Base-by-base conservation (phyloP, 2,888 invertebrate species). In the Epirrhoe alternata region DNA sequence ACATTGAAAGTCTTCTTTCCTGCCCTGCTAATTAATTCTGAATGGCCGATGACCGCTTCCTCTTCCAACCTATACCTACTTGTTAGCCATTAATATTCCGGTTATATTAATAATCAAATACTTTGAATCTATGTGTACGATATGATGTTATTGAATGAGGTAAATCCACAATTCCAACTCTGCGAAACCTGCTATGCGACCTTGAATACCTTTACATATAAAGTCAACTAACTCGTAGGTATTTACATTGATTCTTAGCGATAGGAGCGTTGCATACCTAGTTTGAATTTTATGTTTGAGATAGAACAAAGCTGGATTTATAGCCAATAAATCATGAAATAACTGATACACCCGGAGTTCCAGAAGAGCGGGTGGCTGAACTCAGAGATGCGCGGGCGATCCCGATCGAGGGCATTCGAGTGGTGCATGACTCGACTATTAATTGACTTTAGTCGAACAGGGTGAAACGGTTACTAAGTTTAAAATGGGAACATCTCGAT, bases 381-480 rank as follows among this genome's bases (percentile, higher is more conserved):
- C 83, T 81, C 79, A 68, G 61, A 72, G 70, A 73, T 75, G 80
- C 76, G 80, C 85, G 78, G 73, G 75, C 84, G 79, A 84, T 86
- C 85, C 80, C 79, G 79, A 85, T 85, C 79, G 85, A 81, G 85
- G 80, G 78, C 84, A 80, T 74, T 84, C 82, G 82, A 87, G 86
- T 86, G 83, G 84, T 77, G 78, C 83, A 82, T 83, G 87, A 81
- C 79, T 81, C 78, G 86, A 82, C 82, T 86, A 79, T 83, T 87
- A 85, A 89, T 87, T 84, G 80, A 80, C 78, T 83, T 77, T 65
- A 83, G 81, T 77, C 78, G 76, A 80, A 77, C 79, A 74, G 75
- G 73, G 78, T 80, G 76, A 80, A 81, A 84, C 80, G 78, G 82
- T 83, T 79, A 77, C 80, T 76, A 77, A 74, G 74, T 80, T 77